Evolutionary conservation across 2,888 invertebrate species (phyloP), one percentile per base, ranked within the genome.

Genomic region (Trachelus stipa): DNA sequence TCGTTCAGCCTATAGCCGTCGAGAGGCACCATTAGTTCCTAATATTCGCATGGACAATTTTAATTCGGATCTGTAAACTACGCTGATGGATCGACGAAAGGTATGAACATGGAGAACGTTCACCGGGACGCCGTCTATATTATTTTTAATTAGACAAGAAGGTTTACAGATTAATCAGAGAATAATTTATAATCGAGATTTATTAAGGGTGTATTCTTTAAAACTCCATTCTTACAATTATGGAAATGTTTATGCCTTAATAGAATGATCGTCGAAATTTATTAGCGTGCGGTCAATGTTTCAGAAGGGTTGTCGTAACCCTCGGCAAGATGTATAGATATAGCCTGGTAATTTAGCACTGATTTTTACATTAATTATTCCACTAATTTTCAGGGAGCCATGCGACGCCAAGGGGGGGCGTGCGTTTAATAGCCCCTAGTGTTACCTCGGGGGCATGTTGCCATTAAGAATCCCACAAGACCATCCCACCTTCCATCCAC

Each of bases 381-480:
- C 77, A 77, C 80, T 78, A 82, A 83, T 81, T 82, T 79, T 82
- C 82, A 78, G 76, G 77, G 79, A 79, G 76, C 76, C 83, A 84
- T 83, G 85, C 40, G 33, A 80, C 80, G 77, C 73, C 56, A 74
- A 75, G 77, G 79, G 79, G 77, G 82, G 82, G 84, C 85, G 86
- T 87, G 87, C 85, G 84, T 89, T 90, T 89, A 90, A 90, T 90
- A 89, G 90, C 86, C 87, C 40, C 82, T 87, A 84, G 87, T 87
- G 87, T 88, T 87, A 87, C 88, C 87, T 87, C 83, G 79, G 85
- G 86, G 88, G 87, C 87, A 86, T 86, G 85, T 87, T 83, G 87
- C 89, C 88, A 90, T 90, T 90, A 90, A 89, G 90, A 90, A 90
- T 90, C 90, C 90, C 90, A 83, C 89, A 88, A 89, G 90, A 89